Conservation (phyloP, 2,113 vertebrate genomes). For the Dolichotis patagonum region DNA sequence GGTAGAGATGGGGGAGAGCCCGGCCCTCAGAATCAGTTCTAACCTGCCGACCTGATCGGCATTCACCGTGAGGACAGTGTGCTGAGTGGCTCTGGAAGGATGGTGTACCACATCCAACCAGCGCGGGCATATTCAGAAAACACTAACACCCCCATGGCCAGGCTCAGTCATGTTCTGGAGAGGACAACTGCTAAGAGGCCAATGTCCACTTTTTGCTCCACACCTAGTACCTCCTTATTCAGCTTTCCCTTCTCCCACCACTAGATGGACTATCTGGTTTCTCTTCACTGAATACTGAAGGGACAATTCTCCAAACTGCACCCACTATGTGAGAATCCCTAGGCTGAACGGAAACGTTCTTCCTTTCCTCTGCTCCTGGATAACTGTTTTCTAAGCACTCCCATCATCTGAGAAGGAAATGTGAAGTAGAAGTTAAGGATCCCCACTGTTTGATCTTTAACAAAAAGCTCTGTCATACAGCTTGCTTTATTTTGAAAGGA, state of each 20-base stretch:
- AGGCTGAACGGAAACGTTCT: background rate
- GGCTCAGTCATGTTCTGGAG: background rate
- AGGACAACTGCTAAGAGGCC: background rate
- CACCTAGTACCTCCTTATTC: background rate
- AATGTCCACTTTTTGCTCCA: background rate
- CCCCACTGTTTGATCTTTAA: background rate
- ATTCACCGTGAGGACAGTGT: background rate
- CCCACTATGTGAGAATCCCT: background rate
- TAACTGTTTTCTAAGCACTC: background rate
- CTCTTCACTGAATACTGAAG: background rate
- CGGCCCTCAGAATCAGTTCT: background rate
- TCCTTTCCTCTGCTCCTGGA: background rate
- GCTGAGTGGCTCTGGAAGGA: background rate
- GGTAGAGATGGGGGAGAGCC: background rate
- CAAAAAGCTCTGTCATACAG: background rate
- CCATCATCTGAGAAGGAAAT: background rate
- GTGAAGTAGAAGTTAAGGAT: background rate
- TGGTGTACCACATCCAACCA: background rate
- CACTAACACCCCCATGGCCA: background rate
- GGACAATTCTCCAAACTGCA: background rate
- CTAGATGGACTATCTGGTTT: conserved; percentile 36
- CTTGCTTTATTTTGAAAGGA: conserved; percentile 28
- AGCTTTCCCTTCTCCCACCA: conserved; percentile 16
- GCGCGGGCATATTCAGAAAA: background rate
- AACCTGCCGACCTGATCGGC: background rate